These are phyloP conservation scores for Pogonophryne albipinna DNA, from an alignment of 2,797 vertebrate genomes.

Conservation along the genomic window DNA sequence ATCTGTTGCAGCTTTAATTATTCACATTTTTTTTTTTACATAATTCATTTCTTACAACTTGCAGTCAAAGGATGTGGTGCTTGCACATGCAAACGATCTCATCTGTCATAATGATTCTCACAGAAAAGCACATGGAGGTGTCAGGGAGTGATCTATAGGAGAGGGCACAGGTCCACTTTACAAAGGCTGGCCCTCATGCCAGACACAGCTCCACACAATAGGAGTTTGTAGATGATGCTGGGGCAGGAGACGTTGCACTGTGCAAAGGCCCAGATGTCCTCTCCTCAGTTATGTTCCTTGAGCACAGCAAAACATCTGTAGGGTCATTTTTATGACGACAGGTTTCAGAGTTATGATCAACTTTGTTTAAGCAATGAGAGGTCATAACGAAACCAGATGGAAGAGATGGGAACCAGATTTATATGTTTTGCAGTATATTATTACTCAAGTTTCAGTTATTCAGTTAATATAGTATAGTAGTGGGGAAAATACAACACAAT, in stretches of 20 bases:
- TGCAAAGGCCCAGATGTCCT: conserved; percentile 39
- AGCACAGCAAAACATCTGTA: conserved; percentile 32
- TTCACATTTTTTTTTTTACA: conserved; percentile 28
- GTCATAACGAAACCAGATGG: conserved; percentile 11
- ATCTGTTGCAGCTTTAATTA: conserved; percentile 54
- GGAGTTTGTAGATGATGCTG: conserved; percentile 24
- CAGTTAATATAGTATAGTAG: background rate
- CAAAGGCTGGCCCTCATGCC: conserved; percentile 40
- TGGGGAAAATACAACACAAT: too few species aligned
- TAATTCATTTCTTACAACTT: conserved; percentile 57
- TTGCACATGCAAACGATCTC: conserved; percentile 62
- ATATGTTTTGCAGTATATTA: background rate
- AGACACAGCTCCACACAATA: conserved; percentile 46
- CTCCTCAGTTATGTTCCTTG: conserved; percentile 13
- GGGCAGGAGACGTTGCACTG: conserved; percentile 10
- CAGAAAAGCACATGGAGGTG: conserved; percentile 64
- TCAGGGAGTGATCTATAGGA: conserved; percentile 60
- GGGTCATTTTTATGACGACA: conserved; percentile 10
- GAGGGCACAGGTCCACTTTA: conserved; percentile 47
- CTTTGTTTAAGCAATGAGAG: conserved; percentile 25
- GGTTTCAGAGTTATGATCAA: conserved; percentile 15
- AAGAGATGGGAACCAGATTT: conserved; percentile 16
- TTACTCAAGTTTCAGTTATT: conserved; percentile 15
- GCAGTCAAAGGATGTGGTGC: conserved; percentile 51
- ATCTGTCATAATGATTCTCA: conserved; percentile 68